Base-by-base conservation (phyloP, 2,797 vertebrate genomes). In the Luscinia luscinia region DNA sequence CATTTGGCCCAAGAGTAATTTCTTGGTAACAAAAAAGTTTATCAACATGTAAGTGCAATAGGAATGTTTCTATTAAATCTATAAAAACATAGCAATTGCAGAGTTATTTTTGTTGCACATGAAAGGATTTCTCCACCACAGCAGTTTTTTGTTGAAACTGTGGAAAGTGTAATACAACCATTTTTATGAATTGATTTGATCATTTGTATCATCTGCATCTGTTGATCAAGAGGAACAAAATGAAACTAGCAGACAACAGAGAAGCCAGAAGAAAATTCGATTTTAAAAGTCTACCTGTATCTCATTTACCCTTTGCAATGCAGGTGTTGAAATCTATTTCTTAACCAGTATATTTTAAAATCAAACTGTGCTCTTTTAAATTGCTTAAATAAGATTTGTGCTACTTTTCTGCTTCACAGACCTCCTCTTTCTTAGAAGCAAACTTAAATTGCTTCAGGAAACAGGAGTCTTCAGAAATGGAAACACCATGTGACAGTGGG, bases 371-470 rank as follows among this genome's bases (percentile, higher is more conserved):
- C 20, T 58, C 57, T 38, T 93, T 94, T 87, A 57, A 80, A 67
- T 83, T 73, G 62, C 24, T 91, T 84, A 75, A 75, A 77, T 63
- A 66, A 76, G 74, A 76, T 68, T 38, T 70, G 41, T 89, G 38
- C 12, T 85, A 41, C 36, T 90, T 93, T 96, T 93, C 64, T 90
- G 51, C 63, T 87, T 89, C 10, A 19, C 24, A 74, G 62, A 21
- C 13, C 52, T 81, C 43, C 43, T 92, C 51, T 90, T 75, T 89
- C 62, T 89, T 74, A 69, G 74, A 93, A 87, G 49, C 1, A 21
- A 95, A 92, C 46, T 70, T 87, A 86, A 92, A 87, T 52, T 77
- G 12, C 68, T 79, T 87, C 64, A 70, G 81, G 58, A 97, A 95
- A 93, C 59, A 51, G 64, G 41, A 88, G 79, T 23, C 28, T 67